A percentile compares a stretch with the other conserved stretches of the same genome.
phyloP scores from a whole-genome alignment of 2,797 vertebrate species.

The Meda fulgida region DNA sequence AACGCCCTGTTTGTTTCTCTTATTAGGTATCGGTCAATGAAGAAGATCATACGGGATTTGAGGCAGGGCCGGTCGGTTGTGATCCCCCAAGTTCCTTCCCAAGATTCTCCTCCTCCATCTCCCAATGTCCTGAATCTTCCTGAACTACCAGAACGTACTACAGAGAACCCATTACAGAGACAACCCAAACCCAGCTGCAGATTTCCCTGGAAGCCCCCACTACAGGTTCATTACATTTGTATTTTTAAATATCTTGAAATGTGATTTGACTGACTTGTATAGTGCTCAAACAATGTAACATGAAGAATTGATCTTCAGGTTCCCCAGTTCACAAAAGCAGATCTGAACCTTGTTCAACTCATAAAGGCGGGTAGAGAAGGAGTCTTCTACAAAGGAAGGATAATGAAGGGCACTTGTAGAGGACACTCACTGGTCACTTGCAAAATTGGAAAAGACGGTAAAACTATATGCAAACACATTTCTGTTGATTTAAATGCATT shows the following conservation, averaged over 20 bases:
- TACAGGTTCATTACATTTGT: constrained; percentile 64
- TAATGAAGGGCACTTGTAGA: constrained; percentile 76
- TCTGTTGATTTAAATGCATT: background rate
- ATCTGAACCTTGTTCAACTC: constrained; percentile 76
- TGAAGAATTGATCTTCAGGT: constrained; percentile 55
- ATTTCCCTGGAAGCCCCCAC: constrained; percentile 67
- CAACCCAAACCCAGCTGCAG: constrained; percentile 50
- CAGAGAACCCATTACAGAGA: constrained; percentile 19
- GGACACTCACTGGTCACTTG: constrained; percentile 78
- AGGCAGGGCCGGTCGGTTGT: background rate
- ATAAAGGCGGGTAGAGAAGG: constrained; percentile 80
- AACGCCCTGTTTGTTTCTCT: constrained; percentile 4
- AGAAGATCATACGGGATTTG: constrained; percentile 56
- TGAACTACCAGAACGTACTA: background rate
- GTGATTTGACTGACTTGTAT: too few species aligned
- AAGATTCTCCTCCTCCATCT: constrained; percentile 33
- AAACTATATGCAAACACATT: background rate
- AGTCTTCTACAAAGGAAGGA: constrained; percentile 78
- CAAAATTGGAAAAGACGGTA: constrained; percentile 81
- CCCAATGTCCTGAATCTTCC: background rate
- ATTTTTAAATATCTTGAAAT: background rate
- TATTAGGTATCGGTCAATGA: constrained; percentile 67
- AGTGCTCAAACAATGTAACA: background rate
- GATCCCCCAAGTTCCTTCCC: background rate
- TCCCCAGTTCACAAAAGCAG: constrained; percentile 68